Evolutionary conservation across 2,797 vertebrate species (phyloP), one percentile per base, ranked within the genome.

Genomic region (Oryzias sinensis): DNA sequence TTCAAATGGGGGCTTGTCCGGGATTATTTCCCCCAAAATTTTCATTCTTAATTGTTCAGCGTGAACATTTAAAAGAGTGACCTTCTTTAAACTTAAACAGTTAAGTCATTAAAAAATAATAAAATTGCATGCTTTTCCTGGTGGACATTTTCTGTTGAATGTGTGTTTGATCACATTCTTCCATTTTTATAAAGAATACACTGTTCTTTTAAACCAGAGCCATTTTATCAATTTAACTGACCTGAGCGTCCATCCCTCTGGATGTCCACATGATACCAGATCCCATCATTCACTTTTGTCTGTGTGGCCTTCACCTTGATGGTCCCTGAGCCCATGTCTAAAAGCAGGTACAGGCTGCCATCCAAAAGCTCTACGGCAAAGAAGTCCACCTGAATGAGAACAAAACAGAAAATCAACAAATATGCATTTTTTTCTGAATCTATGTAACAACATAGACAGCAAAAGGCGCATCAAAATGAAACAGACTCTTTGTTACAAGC

Each of bases 201-300:
- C 33, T 11, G 9, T 37, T 11, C 3, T 33, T 27, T 27, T 27
- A 7, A 27, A 43, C 16, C 6, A 49, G 14, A 25, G 22, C 47
- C 16, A 5, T 4, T 6, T 25, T 6, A 24, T 14, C 22, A 24
- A 22, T 5, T 33, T 27, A 8, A 49, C 91, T 80, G 78, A 99
- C 97, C 97, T 87, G 97, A 97, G 90, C 97, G 91, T 65, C 97
- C 97, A 4, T 99, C 97, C 64, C 97, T 89, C 68, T 99, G 97
- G 80, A 99, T 98, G 82, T 99, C 97, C 86, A 99, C 97, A 0
- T 99, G 97, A 87, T 97, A 98, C 97, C 97, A 99, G 66, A 94
- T 93, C 24, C 96, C 97, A 43, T 99, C 97, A 5, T 99, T 99
- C 68, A 97, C 97, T 86, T 99, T 99, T 65, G 95, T 96, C 87